phyloP scores from a whole-genome alignment of 2,797 vertebrate species.

The Aselliscus stoliczkanus region DNA sequence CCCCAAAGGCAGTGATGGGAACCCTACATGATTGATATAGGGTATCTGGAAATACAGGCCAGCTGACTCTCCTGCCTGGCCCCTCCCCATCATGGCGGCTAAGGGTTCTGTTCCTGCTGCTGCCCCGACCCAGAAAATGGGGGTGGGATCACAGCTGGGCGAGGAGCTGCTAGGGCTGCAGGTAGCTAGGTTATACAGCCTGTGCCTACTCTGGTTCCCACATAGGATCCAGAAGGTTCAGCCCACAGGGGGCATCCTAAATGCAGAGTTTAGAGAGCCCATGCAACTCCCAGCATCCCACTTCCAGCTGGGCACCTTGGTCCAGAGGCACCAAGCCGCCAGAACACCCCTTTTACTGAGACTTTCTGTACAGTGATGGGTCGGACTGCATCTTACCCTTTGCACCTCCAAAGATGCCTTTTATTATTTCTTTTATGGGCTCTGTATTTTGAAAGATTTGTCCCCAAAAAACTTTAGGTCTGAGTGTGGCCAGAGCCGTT shows the following conservation, averaged over 20 bases:
- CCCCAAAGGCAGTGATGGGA: background rate
- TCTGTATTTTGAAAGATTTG: constrained; percentile 25
- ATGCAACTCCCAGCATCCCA: background rate
- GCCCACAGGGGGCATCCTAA: background rate
- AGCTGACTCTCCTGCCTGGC: no score
- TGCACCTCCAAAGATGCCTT: background rate
- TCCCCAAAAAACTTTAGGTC: background rate
- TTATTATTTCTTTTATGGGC: background rate
- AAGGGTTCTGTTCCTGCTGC: background rate
- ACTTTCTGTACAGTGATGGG: background rate
- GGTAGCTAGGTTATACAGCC: background rate
- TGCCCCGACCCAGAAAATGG: background rate
- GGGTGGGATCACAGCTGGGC: background rate
- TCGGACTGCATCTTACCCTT: background rate
- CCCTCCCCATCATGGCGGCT: fast-evolving
- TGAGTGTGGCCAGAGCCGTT: background rate
- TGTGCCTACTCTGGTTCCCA: background rate
- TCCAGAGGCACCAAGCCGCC: background rate
- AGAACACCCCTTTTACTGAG: background rate
- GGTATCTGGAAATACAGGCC: background rate
- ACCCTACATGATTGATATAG: background rate
- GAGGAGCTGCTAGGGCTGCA: background rate
- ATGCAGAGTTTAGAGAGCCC: background rate
- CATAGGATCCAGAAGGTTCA: background rate
- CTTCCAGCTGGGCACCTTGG: background rate